A percentile compares a stretch with the other conserved stretches of the same genome.
These are phyloP conservation scores for Oryctolagus cuniculus DNA, from an alignment of 2,113 vertebrate genomes.

Conservation along the genomic window mOryCun1.1 NC_091445.1:60391001-60391500, in stretches of 20 bases:
- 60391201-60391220: no score
- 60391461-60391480: background rate
- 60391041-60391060: background rate
- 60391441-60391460: background rate
- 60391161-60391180: background rate
- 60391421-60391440: background rate
- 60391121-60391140: background rate
- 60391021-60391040: constrained; percentile 20
- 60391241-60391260: background rate
- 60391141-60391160: background rate
- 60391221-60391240: background rate
- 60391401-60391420: background rate
- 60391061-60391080: background rate
- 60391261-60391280: background rate
- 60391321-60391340: constrained; percentile 49
- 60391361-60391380: constrained; percentile 68
- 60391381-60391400: background rate
- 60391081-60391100: background rate
- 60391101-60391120: background rate
- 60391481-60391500: background rate
- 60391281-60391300: background rate
- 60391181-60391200: background rate
- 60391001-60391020: background rate
- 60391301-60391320: constrained; percentile 47
- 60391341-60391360: constrained; percentile 74